Evolutionary conservation across 2,113 vertebrate species (phyloP).

Genomic region (Prinia subflava): DNA sequence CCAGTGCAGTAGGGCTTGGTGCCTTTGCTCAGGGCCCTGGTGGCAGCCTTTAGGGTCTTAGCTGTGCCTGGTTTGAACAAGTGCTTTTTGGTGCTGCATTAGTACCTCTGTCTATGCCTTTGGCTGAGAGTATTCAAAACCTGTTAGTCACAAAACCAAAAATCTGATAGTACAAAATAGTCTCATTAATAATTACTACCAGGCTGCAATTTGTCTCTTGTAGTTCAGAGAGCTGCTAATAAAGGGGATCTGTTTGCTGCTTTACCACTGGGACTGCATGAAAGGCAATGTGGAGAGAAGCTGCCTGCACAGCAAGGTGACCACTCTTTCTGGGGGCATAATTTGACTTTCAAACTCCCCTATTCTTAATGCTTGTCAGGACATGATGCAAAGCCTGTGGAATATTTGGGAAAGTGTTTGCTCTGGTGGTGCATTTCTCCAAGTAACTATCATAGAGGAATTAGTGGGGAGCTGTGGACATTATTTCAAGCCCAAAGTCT

Average conservation of each 20-base stretch:
- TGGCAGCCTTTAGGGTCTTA: background rate
- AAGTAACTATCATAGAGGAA: background rate
- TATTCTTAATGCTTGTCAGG: background rate
- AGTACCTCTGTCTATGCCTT: background rate
- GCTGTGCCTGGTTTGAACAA: background rate
- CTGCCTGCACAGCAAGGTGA: background rate
- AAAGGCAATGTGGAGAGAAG: rapidly evolving
- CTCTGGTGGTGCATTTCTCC: background rate
- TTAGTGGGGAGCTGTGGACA: background rate
- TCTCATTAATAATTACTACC: background rate
- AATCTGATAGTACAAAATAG: background rate
- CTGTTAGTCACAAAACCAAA: background rate
- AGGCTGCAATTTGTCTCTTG: background rate
- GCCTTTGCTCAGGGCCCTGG: background rate
- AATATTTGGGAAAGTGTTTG: background rate
- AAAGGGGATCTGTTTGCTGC: background rate
- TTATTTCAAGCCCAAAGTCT: background rate
- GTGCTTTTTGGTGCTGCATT: rapidly evolving
- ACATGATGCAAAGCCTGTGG: background rate
- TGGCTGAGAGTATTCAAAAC: background rate
- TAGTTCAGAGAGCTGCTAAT: conserved; percentile 2
- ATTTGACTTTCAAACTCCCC: background rate
- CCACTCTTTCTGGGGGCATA: background rate
- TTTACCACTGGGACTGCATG: background rate
- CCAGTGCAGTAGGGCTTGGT: background rate